A percentile compares a stretch with the other conserved stretches of the same genome.
Evolutionary conservation across 1,140 invertebrate genomes (phyloP).

Genomic region (Eufriesea mexicana): DNA sequence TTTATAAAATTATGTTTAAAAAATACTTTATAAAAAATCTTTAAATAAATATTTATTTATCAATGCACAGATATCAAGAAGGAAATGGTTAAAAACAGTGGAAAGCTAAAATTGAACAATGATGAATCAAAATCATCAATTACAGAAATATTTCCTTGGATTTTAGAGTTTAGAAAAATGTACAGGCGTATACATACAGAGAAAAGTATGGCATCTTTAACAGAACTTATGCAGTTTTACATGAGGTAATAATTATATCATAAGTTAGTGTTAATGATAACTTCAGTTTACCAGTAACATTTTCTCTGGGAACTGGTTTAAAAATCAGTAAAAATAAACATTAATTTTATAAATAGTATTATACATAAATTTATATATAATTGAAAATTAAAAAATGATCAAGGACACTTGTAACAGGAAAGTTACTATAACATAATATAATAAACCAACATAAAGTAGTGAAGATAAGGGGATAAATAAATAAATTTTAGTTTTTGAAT

Average conservation of each 20-base stretch:
- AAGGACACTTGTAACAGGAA: neutral
- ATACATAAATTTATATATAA: neutral
- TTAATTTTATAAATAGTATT: neutral
- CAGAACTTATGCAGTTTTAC: slow-evolving; percentile 70
- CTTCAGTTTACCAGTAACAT: slow-evolving; percentile 63
- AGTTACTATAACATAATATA: neutral
- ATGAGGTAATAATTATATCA: slow-evolving; percentile 61
- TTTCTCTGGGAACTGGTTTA: slow-evolving; percentile 66
- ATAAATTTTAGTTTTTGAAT: neutral
- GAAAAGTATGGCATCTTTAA: slow-evolving; percentile 67
- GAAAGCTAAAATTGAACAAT: slow-evolving; percentile 51
- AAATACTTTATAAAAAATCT: neutral
- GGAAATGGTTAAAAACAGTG: slow-evolving; percentile 47
- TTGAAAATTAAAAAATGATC: neutral
- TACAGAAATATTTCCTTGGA: slow-evolving; percentile 71
- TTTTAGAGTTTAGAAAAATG: slow-evolving; percentile 68
- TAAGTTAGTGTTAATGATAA: slow-evolving; percentile 10
- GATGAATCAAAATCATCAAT: slow-evolving; percentile 61
- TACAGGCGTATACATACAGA: slow-evolving; percentile 57
- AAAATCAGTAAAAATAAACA: neutral
- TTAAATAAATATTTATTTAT: slow-evolving; percentile 15
- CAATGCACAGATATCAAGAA: slow-evolving; percentile 59
- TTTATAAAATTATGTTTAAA: neutral
- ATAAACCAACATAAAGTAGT: neutral
- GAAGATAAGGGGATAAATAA: neutral